These are phyloP conservation scores for Pardalotus punctatus DNA, from an alignment of 2,113 vertebrate genomes.

Conservation along the genomic window DNA sequence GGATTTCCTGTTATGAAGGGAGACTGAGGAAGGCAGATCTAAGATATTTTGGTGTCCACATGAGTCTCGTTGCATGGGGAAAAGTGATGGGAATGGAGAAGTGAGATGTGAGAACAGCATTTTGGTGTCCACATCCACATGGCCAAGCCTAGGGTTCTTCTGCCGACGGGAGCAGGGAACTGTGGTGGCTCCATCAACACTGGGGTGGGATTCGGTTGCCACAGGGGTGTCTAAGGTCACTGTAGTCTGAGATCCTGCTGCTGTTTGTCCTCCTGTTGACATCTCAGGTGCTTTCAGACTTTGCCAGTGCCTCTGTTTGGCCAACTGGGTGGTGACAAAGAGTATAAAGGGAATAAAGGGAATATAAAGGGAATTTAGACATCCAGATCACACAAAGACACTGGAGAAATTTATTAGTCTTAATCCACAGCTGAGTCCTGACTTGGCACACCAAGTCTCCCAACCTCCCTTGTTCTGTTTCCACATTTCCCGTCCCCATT, in stretches of 20 bases:
- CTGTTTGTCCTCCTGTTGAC: neutral
- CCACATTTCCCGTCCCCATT: neutral
- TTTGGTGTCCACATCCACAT: neutral
- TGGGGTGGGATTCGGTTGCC: neutral
- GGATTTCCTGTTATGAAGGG: neutral
- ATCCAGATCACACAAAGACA: neutral
- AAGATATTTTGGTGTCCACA: neutral
- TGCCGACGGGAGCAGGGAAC: neutral
- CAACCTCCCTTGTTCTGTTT: neutral
- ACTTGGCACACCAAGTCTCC: neutral
- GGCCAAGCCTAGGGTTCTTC: neutral
- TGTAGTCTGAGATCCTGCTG: neutral
- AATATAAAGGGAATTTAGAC: neutral
- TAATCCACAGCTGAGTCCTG: neutral
- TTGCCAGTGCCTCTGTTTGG: neutral
- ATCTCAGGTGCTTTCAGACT: neutral
- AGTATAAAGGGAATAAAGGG: neutral
- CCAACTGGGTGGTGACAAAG: fast-evolving
- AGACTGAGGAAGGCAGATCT: neutral
- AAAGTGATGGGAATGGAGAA: no score
- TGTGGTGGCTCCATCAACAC: neutral
- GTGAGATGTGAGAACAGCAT: neutral
- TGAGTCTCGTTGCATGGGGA: no score
- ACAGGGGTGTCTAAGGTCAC: neutral
- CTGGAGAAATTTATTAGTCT: neutral